Evolutionary conservation across 2,797 vertebrate genomes (phyloP), one percentile per base, ranked within the genome.

Genomic region (Scolopax bukidnonensis): DNA sequence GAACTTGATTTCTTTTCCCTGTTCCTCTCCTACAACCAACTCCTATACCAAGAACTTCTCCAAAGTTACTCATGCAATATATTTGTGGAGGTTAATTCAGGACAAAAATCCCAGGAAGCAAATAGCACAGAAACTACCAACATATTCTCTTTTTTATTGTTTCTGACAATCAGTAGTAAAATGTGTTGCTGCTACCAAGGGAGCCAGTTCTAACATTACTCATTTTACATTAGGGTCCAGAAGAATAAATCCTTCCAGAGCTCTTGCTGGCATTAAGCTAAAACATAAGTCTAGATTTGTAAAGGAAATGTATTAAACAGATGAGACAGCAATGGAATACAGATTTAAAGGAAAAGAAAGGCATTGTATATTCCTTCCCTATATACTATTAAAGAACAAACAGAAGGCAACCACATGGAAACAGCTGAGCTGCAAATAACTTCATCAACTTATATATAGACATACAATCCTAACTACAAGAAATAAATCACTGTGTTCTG

Each of bases 151-250:
- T 89, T 95, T 97, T 97, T 97, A 97, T 97, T 92, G 95, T 96
- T 97, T 95, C 91, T 97, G 97, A 97, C 96, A 97, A 97, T 97
- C 96, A 94, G 95, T 95, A 95, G 95, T 97, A 97, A 97, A 97
- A 97, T 84, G 84, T 95, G 94, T 87, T 96, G 84, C 96, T 87
- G 94, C 95, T 96, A 95, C 96, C 94, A 89, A 88, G 96, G 96
- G 96, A 97, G 89, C 87, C 87, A 77, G 93, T 88, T 87, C 81
- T 63, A 90, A 75, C 93, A 96, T 97, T 96, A 97, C 94, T 97
- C 97, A 97, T 96, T 96, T 95, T 95, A 84, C 83, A 90, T 97
- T 88, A 92, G 45, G 83, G 84, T 95, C 92, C 95, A 87, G 87
- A 93, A 91, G 96, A 94, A 97, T 97, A 97, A 97, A 97, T 97